Conservation (phyloP, 1,140 invertebrate genomes). For the Propsilocerus akamusi region DNA sequence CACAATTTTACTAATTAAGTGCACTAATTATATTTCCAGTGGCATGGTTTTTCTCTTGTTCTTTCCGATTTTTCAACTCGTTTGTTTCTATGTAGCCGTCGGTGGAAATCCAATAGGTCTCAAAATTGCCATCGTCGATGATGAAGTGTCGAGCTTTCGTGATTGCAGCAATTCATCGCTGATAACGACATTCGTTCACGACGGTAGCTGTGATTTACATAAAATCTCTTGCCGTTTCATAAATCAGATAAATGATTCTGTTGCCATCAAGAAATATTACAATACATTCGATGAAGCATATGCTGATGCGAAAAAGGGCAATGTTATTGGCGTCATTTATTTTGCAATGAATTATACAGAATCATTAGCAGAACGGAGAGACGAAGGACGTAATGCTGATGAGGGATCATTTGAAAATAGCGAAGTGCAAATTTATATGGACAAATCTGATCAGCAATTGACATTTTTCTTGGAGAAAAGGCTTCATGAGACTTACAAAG, state of each 20-base stretch:
- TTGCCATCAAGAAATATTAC: slow-evolving; percentile 20
- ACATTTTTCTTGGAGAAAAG: slow-evolving; percentile 39
- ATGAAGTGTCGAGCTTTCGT: slow-evolving; percentile 28
- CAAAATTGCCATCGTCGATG: slow-evolving; percentile 47
- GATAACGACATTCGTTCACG: background rate
- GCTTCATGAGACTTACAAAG: slow-evolving; percentile 39
- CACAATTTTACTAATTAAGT: too few species aligned
- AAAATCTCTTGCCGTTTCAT: slow-evolving; percentile 38
- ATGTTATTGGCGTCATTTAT: slow-evolving; percentile 47
- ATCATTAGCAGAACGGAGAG: slow-evolving; percentile 33
- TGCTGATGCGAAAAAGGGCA: slow-evolving; percentile 35
- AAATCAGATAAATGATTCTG: slow-evolving; percentile 16
- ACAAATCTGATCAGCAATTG: slow-evolving; percentile 42
- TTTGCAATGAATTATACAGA: slow-evolving; percentile 58
- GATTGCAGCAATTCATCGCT: background rate
- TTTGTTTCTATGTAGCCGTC: slow-evolving; percentile 52
- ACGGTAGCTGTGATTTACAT: slow-evolving; percentile 26
- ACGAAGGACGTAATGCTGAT: slow-evolving; percentile 27
- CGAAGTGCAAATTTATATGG: slow-evolving; percentile 33
- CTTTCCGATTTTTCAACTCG: slow-evolving; percentile 55
- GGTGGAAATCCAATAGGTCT: slow-evolving; percentile 49
- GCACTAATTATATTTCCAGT: slow-evolving; percentile 31
- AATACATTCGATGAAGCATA: slow-evolving; percentile 33
- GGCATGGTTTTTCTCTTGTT: slow-evolving; percentile 54
- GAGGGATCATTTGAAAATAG: slow-evolving; percentile 32